These are phyloP conservation scores for Andrena hattorfiana DNA, from an alignment of 2,888 invertebrate genomes.

Conservation along the genomic window DNA sequence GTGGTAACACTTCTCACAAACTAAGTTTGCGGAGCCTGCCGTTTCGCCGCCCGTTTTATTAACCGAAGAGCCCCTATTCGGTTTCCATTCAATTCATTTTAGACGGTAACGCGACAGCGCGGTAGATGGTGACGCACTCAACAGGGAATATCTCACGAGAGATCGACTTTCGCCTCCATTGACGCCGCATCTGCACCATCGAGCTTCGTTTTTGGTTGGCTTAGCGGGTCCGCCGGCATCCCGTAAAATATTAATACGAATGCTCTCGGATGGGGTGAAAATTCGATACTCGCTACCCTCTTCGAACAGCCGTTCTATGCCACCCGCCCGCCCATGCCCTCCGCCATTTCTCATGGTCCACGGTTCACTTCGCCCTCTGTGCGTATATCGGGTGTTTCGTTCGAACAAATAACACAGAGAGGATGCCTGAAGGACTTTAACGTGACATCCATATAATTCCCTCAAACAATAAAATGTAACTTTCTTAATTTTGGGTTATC, in stretches of 20 bases:
- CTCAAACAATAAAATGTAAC: no score
- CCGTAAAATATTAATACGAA: slow-evolving; percentile 81
- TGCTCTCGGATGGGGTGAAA: slow-evolving; percentile 77
- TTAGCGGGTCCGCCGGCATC: slow-evolving; percentile 55
- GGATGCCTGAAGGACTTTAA: not conserved
- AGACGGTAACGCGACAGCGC: not conserved
- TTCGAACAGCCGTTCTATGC: slow-evolving; percentile 52
- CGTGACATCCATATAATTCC: no score
- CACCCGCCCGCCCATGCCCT: slow-evolving; percentile 27
- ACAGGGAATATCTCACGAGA: slow-evolving; percentile 41
- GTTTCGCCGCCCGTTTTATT: not conserved
- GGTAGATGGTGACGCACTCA: slow-evolving; percentile 32
- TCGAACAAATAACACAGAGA: not conserved
- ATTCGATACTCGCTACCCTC: slow-evolving; percentile 74
- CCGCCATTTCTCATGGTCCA: slow-evolving; percentile 50
- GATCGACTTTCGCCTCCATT: slow-evolving; percentile 65
- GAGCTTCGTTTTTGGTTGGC: slow-evolving; percentile 61
- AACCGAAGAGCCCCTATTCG: not conserved
- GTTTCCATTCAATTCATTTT: slow-evolving; percentile 22
- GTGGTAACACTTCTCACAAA: not conserved
- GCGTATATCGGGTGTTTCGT: slow-evolving; percentile 48
- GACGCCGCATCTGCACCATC: slow-evolving; percentile 60
- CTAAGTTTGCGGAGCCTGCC: not conserved
- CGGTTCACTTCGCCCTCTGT: slow-evolving; percentile 5
- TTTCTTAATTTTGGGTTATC: no score